A percentile compares a stretch with the other conserved stretches of the same genome.
Conservation (phyloP, 2,113 vertebrate genomes). For the Chrysochloris asiatica region DNA sequence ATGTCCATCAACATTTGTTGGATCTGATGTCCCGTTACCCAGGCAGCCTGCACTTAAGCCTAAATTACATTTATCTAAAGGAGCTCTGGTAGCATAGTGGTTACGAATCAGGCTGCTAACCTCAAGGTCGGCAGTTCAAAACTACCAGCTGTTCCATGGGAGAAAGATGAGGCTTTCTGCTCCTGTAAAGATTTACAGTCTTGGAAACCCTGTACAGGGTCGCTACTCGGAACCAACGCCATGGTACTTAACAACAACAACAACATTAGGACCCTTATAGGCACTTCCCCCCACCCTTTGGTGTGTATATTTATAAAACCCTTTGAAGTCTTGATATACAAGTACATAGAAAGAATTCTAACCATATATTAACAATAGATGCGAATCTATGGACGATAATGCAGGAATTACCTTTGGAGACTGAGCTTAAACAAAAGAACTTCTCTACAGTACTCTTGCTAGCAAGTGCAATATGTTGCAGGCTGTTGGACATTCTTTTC, state of each 20-base stretch:
- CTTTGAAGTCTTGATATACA: neutral
- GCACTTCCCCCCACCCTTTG: neutral
- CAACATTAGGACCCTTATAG: neutral
- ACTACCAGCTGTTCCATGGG: too few relatives aligned
- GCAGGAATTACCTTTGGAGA: neutral
- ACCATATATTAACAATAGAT: neutral
- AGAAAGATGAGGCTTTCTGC: too few relatives aligned
- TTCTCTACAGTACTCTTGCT: neutral
- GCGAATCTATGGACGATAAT: neutral
- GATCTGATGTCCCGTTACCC: neutral
- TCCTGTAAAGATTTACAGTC: too few relatives aligned
- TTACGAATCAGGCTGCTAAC: too few relatives aligned
- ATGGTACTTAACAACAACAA: too few relatives aligned
- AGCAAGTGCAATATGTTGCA: neutral
- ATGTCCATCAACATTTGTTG: neutral
- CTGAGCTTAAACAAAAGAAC: neutral
- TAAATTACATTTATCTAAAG: neutral
- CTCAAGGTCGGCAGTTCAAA: too few relatives aligned
- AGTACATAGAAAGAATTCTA: neutral
- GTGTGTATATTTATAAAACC: neutral
- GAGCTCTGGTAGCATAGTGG: too few relatives aligned
- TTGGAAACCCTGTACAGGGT: too few relatives aligned
- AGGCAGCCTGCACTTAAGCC: neutral
- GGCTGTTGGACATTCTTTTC: neutral
- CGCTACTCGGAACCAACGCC: too few relatives aligned